phyloP scores from a whole-genome alignment of 2,797 vertebrate genomes.

The Ataeniobius toweri region DNA sequence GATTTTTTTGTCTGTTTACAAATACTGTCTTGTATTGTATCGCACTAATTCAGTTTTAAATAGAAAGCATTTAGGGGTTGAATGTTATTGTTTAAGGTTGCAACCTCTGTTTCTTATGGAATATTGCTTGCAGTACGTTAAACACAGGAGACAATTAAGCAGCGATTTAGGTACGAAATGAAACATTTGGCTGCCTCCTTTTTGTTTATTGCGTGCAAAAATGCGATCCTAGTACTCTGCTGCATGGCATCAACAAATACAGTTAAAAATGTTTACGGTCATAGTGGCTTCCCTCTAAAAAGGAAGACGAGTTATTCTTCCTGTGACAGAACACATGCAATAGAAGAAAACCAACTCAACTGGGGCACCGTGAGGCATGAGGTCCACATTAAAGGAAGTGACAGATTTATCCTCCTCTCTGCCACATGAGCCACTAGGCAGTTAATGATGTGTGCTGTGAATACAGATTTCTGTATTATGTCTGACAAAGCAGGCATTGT shows the following conservation, averaged over 20 bases:
- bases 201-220: conserved; percentile 1
- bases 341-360: conserved; percentile 40
- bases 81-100: not conserved
- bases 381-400: conserved; percentile 53
- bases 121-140: not conserved
- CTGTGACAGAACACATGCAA: conserved; percentile 35
- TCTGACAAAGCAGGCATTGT: conserved; percentile 56
- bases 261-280: conserved; percentile 28
- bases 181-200: not conserved
- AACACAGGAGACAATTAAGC: not conserved
- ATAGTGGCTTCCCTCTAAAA: conserved; percentile 16
- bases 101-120: not conserved
- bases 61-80: not conserved
- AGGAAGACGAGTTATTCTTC: conserved; percentile 17
- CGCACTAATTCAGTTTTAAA: not conserved
- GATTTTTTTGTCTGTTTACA: not conserved
- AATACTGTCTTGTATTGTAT: not conserved
- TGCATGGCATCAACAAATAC: conserved; percentile 21
- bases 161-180: not conserved
- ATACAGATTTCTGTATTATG: conserved; percentile 63
- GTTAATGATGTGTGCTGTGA: conserved; percentile 69
- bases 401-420: conserved; percentile 64
- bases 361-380: conserved; percentile 39
- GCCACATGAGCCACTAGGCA: conserved; percentile 59
- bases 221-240: not conserved